These are phyloP conservation scores for Parnassius apollo DNA, from an alignment of 2,888 invertebrate species.

Conservation along the genomic window DNA sequence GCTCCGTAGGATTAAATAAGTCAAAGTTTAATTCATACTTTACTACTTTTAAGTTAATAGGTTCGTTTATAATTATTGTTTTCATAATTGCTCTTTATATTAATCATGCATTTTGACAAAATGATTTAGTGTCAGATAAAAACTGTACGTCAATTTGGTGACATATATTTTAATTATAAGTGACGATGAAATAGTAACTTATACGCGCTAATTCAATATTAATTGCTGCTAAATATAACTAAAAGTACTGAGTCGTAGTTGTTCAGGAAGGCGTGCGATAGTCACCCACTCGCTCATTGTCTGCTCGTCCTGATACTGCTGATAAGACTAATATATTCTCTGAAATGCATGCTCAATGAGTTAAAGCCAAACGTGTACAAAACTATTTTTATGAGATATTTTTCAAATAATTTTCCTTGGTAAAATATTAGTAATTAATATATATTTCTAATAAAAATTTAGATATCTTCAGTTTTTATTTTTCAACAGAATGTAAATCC, in stretches of 20 bases:
- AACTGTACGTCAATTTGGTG: conserved; percentile 9
- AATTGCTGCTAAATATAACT: conserved; percentile 20
- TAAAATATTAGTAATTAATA: too few relatives aligned
- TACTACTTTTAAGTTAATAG: conserved; percentile 71
- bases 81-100: conserved; percentile 48
- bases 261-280: conserved; percentile 48
- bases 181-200: neutral
- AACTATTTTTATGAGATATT: neutral
- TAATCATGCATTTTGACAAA: neutral
- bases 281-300: conserved; percentile 67
- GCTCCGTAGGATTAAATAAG: conserved; percentile 41
- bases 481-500: too few relatives aligned
- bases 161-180: conserved; percentile 13
- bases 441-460: too few relatives aligned
- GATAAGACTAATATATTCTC: conserved; percentile 76
- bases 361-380: conserved; percentile 47
- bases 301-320: conserved; percentile 58
- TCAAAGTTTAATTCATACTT: conserved; percentile 67
- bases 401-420: too few relatives aligned
- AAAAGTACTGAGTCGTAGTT: conserved; percentile 29
- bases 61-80: conserved; percentile 61
- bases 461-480: too few relatives aligned
- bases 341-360: conserved; percentile 67
- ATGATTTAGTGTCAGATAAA: too few relatives aligned
- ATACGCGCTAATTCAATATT: conserved; percentile 18